These are phyloP conservation scores for Spatulosminthurus flaviceps DNA, from an alignment of 2,888 invertebrate genomes.

Conservation along the genomic window DNA sequence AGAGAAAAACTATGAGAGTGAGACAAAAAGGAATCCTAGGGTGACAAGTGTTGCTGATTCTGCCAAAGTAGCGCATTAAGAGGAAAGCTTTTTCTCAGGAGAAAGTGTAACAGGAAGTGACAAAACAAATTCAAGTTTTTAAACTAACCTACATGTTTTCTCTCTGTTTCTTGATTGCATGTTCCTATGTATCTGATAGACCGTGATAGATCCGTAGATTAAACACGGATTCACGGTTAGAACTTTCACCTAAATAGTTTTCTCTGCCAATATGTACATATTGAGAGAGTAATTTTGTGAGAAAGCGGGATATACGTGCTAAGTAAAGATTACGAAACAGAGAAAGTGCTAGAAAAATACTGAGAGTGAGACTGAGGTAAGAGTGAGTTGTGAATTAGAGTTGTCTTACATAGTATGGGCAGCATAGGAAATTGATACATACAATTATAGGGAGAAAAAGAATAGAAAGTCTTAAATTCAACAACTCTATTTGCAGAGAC, in stretches of 20 bases:
- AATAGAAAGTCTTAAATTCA: no score
- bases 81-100: conserved; percentile 25
- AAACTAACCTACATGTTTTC: background rate
- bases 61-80: background rate
- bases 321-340: conserved; percentile 2
- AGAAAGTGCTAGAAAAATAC: background rate
- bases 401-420: no score
- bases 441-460: no score
- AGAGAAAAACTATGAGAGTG: background rate
- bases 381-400: background rate
- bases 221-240: no score
- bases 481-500: conserved; percentile 39
- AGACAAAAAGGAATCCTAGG: background rate
- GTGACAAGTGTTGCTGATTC: conserved; percentile 36
- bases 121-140: conserved; percentile 30
- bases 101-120: conserved; percentile 24
- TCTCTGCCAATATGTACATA: background rate
- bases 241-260: no score
- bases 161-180: no score
- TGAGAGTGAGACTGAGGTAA: background rate
- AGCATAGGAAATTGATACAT: no score
- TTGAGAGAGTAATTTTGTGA: background rate
- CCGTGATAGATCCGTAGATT: no score
- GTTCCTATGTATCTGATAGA: no score
- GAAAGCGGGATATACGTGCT: background rate